phyloP scores from a whole-genome alignment of 2,797 vertebrate species.

The Mormyrops attenuatus region DNA sequence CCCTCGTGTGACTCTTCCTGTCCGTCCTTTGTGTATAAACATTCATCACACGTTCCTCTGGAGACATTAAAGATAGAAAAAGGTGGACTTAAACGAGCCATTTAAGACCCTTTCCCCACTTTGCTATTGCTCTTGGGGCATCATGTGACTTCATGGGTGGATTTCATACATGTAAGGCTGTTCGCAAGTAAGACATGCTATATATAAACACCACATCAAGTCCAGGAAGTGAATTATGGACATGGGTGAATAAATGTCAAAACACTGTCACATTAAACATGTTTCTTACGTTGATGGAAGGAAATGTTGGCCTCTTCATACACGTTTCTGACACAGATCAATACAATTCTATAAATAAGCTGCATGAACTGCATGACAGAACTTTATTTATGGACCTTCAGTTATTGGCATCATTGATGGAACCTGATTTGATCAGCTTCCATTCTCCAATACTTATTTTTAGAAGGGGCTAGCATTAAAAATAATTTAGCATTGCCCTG shows the following conservation, averaged over 20 bases:
- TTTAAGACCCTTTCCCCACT: background rate
- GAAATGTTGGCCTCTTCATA: conserved; percentile 5
- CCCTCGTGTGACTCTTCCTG: conserved; percentile 14
- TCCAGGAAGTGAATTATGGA: background rate
- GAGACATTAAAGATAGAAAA: conserved; percentile 8
- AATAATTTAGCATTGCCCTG: background rate
- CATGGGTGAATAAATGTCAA: conserved; percentile 5
- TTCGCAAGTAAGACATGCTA: background rate
- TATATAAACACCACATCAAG: background rate
- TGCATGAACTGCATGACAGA: background rate
- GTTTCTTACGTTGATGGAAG: background rate
- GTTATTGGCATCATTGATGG: conserved; percentile 7
- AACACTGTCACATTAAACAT: background rate
- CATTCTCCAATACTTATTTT: background rate
- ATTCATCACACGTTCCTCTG: background rate
- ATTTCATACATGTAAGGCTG: background rate
- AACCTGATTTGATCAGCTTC: conserved; percentile 6
- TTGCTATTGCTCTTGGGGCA: background rate
- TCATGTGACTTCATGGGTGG: background rate
- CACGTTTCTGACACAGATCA: background rate
- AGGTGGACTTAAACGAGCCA: background rate
- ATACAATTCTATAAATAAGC: background rate
- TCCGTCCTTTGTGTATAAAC: conserved; percentile 5
- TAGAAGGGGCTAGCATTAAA: background rate
- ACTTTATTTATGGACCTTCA: background rate